Evolutionary conservation across 92 coral and sea anemone genomes (phyloP).

Genomic region (Phymanthus crucifer): DNA sequence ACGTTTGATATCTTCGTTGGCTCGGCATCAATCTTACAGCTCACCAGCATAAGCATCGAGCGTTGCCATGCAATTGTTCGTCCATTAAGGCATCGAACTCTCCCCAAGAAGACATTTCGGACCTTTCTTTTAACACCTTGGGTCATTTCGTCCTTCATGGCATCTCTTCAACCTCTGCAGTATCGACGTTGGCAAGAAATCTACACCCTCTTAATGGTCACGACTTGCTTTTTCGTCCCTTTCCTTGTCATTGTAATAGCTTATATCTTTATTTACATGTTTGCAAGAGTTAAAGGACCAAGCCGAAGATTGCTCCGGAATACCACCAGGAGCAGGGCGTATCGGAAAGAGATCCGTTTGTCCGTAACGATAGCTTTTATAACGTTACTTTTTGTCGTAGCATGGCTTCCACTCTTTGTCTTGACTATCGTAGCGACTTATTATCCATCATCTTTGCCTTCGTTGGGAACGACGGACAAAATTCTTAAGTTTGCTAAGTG

Average conservation of each 20-base stretch:
- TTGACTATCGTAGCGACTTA: slow-evolving; percentile 69
- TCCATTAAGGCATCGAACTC: slow-evolving; percentile 75
- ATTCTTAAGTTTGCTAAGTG: slow-evolving; percentile 77
- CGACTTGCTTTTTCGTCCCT: slow-evolving; percentile 65
- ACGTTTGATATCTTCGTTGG: slow-evolving; percentile 91
- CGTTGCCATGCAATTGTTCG: slow-evolving; percentile 86
- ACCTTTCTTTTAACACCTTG: slow-evolving; percentile 65
- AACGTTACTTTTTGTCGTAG: slow-evolving; percentile 69
- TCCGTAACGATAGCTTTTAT: slow-evolving; percentile 77
- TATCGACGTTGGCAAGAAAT: slow-evolving; percentile 72
- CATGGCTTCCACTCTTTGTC: slow-evolving; percentile 86
- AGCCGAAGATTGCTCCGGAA: slow-evolving; percentile 20
- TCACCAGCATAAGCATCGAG: slow-evolving; percentile 84
- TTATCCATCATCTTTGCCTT: slow-evolving; percentile 48
- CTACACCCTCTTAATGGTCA: slow-evolving; percentile 62
- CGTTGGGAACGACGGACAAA: slow-evolving; percentile 42
- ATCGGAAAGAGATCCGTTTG: slow-evolving; percentile 67
- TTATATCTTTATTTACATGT: slow-evolving; percentile 58
- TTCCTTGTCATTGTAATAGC: slow-evolving; percentile 59
- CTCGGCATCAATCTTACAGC: slow-evolving; percentile 86
- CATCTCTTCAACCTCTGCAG: slow-evolving; percentile 70
- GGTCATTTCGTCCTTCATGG: slow-evolving; percentile 59
- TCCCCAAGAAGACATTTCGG: slow-evolving; percentile 56
- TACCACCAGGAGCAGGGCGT: slow-evolving; percentile 39
- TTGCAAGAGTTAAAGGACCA: slow-evolving; percentile 5